phyloP scores from a whole-genome alignment of 1,140 invertebrate species.

The Ceratina japonica region DNA sequence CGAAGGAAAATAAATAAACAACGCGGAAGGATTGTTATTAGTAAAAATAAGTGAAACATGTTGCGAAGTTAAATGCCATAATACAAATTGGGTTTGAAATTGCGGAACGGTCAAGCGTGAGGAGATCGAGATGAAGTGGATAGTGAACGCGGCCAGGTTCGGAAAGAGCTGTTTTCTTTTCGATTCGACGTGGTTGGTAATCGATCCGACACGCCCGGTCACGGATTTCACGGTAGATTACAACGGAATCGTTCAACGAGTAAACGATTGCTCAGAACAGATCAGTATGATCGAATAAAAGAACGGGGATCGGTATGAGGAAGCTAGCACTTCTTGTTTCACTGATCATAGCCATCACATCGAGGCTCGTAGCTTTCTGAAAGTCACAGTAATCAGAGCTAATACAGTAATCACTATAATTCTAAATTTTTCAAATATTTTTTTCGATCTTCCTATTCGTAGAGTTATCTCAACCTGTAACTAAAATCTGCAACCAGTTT shows the following conservation, averaged over 20 bases:
- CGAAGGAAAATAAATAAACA: not conserved
- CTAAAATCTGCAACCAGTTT: too few relatives aligned
- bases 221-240: not conserved
- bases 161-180: not conserved
- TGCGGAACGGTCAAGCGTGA: not conserved
- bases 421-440: too few relatives aligned
- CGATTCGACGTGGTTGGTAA: not conserved
- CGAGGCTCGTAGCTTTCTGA: not conserved
- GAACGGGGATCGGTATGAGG: too few relatives aligned
- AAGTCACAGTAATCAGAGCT: too few relatives aligned
- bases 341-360: not conserved
- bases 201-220: constrained; percentile 2
- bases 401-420: too few relatives aligned
- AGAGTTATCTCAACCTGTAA: too few relatives aligned
- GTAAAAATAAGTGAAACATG: too few relatives aligned
- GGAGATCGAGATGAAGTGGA: too few relatives aligned
- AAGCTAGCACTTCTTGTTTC: not conserved
- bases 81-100: too few relatives aligned
- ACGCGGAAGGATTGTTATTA: not conserved
- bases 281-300: too few relatives aligned
- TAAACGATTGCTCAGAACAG: not conserved
- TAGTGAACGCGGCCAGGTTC: not conserved
- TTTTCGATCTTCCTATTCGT: too few relatives aligned
- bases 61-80: too few relatives aligned
- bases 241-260: not conserved